phyloP scores from a whole-genome alignment of 2,797 vertebrate genomes.

The Harpagifer antarcticus region DNA sequence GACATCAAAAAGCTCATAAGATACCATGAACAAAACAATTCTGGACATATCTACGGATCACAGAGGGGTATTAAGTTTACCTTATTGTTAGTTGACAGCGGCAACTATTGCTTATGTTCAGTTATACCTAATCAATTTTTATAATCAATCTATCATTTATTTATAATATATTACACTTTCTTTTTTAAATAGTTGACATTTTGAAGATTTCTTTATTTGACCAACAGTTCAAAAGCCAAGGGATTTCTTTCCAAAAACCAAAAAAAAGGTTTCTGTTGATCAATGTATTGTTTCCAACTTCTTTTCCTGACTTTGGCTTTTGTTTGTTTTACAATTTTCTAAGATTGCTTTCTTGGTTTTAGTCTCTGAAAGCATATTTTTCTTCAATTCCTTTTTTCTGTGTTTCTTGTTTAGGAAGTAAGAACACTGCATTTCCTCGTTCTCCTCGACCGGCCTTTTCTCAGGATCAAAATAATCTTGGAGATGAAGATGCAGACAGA shows the following conservation, averaged over 20 bases:
- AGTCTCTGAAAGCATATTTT: neutral
- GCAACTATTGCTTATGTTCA: neutral
- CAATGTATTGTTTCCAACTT: too few species aligned
- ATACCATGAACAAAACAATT: rapidly evolving
- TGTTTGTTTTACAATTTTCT: neutral
- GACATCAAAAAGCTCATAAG: rapidly evolving
- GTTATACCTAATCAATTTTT: neutral
- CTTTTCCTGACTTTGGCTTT: too few species aligned
- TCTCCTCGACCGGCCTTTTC: too few species aligned
- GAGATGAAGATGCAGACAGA: neutral
- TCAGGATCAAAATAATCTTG: neutral
- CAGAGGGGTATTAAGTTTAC: neutral
- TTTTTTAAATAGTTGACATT: neutral
- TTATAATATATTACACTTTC: neutral
- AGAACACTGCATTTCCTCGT: too few species aligned
- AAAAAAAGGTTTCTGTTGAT: too few species aligned
- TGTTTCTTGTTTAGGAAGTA: neutral
- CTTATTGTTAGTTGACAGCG: neutral
- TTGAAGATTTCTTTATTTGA: neutral
- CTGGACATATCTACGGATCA: rapidly evolving
- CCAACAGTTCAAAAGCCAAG: neutral
- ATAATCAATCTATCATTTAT: neutral
- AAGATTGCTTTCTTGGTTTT: neutral
- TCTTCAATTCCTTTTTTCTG: neutral
- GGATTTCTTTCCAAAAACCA: neutral